Evolutionary conservation across 37 sponge, comb jelly and placozoan species (phyloP), one percentile per base, ranked within the genome.

Genomic region (Aphrocallistes beatrix): DNA sequence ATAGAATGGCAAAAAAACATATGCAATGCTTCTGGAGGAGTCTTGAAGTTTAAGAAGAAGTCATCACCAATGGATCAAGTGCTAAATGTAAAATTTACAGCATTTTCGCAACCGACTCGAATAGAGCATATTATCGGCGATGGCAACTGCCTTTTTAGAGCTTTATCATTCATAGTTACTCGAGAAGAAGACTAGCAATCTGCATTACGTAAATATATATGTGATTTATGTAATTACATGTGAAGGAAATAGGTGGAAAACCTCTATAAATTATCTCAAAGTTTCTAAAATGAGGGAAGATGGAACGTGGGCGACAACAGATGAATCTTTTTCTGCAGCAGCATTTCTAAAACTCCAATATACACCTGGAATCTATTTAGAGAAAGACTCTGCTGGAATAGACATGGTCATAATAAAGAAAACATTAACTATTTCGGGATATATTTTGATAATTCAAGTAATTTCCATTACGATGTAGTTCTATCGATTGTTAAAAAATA

Each of bases 221-320:
- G 49, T 47, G 17, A 47, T 47, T 47, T 47, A n/a, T n/a, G n/a
- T n/a, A n/a, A n/a, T n/a, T n/a, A n/a, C n/a, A n/a, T n/a, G n/a
- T n/a, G n/a, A 21, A 47, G 49, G 49, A 47, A 47, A 47, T 47
- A 47, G 49, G 49, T 47, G 49, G 49, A 47, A 47, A 47, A 47
- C 13, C 49, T 17, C 17, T 17, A 47, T 21, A 47, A 17, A 47
- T 47, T 47, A 47, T 47, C 49, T 47, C 49, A 17, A 47, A 47
- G 49, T 21, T 47, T 47, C 49, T 13, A 47, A 47, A 47, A n/a
- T n/a, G n/a, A n/a, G n/a, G n/a, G n/a, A n/a, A n/a, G n/a, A n/a
- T n/a, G n/a, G n/a, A n/a, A n/a, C 13, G 49, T 47, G 49, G 49
- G 89, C 87, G 28, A 90, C 86, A 37, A 38, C 85, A 16, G 84